These are phyloP conservation scores for Bagarius yarrelli DNA, from an alignment of 2,113 vertebrate species.

Conservation along the genomic window DNA sequence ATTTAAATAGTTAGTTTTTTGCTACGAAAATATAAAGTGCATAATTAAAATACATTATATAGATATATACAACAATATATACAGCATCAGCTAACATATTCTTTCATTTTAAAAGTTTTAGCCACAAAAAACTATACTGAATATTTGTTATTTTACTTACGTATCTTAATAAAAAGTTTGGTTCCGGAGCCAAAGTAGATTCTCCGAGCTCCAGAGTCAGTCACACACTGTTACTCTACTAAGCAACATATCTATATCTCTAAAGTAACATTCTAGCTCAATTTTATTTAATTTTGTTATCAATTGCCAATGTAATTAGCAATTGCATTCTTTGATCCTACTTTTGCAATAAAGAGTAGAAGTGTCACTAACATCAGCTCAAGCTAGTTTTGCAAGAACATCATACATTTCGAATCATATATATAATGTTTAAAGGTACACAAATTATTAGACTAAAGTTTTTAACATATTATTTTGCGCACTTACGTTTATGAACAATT, in stretches of 20 bases:
- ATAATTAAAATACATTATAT: neutral
- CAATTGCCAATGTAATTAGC: neutral
- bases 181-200: conserved; percentile 40
- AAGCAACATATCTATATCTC: conserved; percentile 34
- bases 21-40: too few species aligned
- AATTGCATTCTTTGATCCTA: neutral
- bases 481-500: conserved; percentile 40
- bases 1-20: neutral
- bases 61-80: neutral
- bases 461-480: neutral
- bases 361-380: neutral
- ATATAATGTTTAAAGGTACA: neutral
- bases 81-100: neutral
- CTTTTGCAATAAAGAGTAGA: neutral
- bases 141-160: conserved; percentile 21
- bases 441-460: neutral
- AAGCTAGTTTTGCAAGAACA: neutral
- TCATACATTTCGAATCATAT: neutral
- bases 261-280: neutral
- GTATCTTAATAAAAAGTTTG: conserved; percentile 27
- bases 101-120: neutral
- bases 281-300: neutral
- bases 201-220: conserved; percentile 7
- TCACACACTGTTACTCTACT: conserved; percentile 40
- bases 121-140: neutral